These are phyloP conservation scores for Cebidichthys violaceus DNA, from an alignment of 2,113 vertebrate genomes.

Conservation along the genomic window DNA sequence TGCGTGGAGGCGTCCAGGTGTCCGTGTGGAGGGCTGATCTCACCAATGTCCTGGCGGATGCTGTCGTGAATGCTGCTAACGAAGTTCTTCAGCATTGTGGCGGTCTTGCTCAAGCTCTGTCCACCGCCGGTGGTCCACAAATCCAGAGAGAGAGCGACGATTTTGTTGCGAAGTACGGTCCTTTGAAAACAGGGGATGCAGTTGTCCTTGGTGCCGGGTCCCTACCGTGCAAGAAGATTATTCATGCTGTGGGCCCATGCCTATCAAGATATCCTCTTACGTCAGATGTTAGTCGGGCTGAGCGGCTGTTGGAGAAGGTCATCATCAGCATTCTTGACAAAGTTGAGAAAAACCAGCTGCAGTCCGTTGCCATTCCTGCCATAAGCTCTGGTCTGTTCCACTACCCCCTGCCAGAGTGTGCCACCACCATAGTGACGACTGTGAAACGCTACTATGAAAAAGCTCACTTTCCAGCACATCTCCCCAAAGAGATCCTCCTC, in stretches of 20 bases:
- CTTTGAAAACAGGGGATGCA: slow-evolving; percentile 66
- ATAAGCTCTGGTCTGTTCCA: slow-evolving; percentile 90
- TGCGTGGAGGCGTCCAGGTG: slow-evolving; percentile 68
- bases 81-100: slow-evolving; percentile 68
- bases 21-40: slow-evolving; percentile 91
- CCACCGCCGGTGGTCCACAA: slow-evolving; percentile 80
- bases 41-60: slow-evolving; percentile 79
- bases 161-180: rapidly evolving
- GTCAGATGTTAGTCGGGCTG: neutral
- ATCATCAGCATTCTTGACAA: slow-evolving; percentile 72
- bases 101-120: slow-evolving; percentile 87
- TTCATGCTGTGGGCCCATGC: slow-evolving; percentile 89
- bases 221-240: slow-evolving; percentile 84
- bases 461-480: rapidly evolving
- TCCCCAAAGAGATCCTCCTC: slow-evolving; percentile 82
- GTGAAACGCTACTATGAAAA: slow-evolving; percentile 60
- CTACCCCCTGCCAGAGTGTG: slow-evolving; percentile 86
- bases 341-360: rapidly evolving
- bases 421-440: slow-evolving; percentile 79
- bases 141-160: slow-evolving; percentile 74
- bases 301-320: neutral
- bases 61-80: slow-evolving; percentile 93
- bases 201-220: slow-evolving; percentile 72
- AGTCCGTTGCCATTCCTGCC: slow-evolving; percentile 91
- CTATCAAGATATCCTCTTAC: rapidly evolving